phyloP scores from a whole-genome alignment of 2,888 invertebrate genomes.

The Synergus japonicus region DNA sequence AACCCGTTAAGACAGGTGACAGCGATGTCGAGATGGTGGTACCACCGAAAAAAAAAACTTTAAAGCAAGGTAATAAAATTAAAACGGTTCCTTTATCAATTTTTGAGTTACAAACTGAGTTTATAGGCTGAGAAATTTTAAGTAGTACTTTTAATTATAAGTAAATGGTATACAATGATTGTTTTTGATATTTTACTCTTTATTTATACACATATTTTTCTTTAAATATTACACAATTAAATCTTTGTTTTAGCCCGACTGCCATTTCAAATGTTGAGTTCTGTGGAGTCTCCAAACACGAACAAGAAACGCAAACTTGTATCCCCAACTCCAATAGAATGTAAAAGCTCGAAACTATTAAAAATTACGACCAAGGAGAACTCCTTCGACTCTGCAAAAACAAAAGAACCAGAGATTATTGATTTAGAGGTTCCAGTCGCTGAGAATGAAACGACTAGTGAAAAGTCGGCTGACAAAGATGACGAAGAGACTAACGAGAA shows the following conservation, averaged over 20 bases:
- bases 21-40: slow-evolving; percentile 56
- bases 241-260: slow-evolving; percentile 64
- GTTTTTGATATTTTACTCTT: neutral
- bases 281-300: slow-evolving; percentile 58
- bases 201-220: neutral
- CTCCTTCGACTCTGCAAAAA: slow-evolving; percentile 41
- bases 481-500: slow-evolving; percentile 35
- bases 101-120: neutral
- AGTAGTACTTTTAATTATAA: neutral
- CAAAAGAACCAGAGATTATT: slow-evolving; percentile 39
- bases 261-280: slow-evolving; percentile 67
- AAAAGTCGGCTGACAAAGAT: slow-evolving; percentile 33
- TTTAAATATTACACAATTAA: no score
- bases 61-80: slow-evolving; percentile 69
- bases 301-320: slow-evolving; percentile 71
- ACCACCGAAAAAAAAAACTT: slow-evolving; percentile 65
- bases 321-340: slow-evolving; percentile 61
- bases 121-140: neutral
- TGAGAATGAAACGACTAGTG: slow-evolving; percentile 40
- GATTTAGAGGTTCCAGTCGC: slow-evolving; percentile 19
- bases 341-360: slow-evolving; percentile 64
- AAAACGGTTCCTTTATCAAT: neutral
- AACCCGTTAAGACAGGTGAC: slow-evolving; percentile 61
- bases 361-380: slow-evolving; percentile 67
- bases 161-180: neutral